Percentiles rank a stretch among this genome's conserved stretches.
These are phyloP conservation scores for Dryoscopus gambensis DNA, from an alignment of 2,113 vertebrate species.

Conservation along the genomic window DNA sequence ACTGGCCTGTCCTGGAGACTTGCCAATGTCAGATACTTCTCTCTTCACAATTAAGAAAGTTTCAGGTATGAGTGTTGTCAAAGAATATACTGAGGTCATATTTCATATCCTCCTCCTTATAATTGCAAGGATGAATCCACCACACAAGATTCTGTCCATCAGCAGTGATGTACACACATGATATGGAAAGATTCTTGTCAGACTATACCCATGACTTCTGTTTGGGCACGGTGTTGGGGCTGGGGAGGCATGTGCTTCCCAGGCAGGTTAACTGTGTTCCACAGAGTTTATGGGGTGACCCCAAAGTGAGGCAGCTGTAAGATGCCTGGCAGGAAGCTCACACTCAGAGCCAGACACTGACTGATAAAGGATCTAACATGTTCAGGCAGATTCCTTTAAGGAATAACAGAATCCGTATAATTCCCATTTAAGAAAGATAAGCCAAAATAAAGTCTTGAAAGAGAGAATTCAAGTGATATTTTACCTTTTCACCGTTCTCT, in stretches of 20 bases:
- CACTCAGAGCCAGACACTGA: fast-evolving
- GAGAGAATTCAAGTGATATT: neutral
- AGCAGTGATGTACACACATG: neutral
- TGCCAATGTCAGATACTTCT: neutral
- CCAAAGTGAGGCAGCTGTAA: neutral
- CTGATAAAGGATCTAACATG: neutral
- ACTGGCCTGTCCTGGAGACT: neutral
- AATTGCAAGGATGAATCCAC: neutral
- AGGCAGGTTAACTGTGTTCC: neutral
- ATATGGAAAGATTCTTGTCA: neutral
- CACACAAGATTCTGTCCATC: fast-evolving
- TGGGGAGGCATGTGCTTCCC: neutral
- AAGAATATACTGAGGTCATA: neutral
- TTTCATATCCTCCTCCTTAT: neutral
- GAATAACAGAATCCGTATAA: neutral
- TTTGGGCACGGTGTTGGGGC: neutral
- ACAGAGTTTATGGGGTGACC: neutral
- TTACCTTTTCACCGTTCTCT: slow-evolving; percentile 82
- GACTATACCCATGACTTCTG: fast-evolving
- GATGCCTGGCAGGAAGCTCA: neutral
- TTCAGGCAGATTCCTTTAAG: neutral
- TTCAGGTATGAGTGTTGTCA: neutral
- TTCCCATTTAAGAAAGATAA: neutral
- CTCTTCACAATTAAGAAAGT: neutral
- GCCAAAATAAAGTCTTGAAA: neutral